Percentiles rank a stretch among this genome's conserved stretches.
Conservation (phyloP, 2,113 vertebrate genomes). For the Picathartes gymnocephalus region DNA sequence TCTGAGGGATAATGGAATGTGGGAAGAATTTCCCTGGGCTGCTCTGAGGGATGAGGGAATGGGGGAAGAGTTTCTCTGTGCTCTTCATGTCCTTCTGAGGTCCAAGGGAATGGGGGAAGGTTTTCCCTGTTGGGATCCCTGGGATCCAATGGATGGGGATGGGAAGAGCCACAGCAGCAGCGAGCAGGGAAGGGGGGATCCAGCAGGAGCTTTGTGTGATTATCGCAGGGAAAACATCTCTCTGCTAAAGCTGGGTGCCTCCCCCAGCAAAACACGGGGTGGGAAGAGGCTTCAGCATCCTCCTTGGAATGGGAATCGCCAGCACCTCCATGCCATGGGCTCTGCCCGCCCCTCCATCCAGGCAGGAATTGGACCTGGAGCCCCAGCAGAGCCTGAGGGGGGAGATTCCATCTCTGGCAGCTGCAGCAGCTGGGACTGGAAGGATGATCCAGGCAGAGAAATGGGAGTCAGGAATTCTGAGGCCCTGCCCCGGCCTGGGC, state of each 20-base stretch:
- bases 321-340: accelerated
- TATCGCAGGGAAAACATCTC: not conserved
- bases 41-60: not conserved
- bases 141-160: not conserved
- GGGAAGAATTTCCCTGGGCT: too few relatives aligned
- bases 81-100: too few relatives aligned
- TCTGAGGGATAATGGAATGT: not conserved
- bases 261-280: not conserved
- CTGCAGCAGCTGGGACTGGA: accelerated
- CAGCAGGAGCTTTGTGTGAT: not conserved
- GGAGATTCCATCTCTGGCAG: accelerated
- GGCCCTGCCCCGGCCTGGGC: not conserved
- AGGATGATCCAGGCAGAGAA: not conserved
- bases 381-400: not conserved
- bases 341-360: not conserved
- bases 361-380: not conserved
- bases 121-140: not conserved
- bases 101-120: not conserved
- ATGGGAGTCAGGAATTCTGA: not conserved
- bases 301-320: not conserved
- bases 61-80: not conserved
- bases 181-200: not conserved
- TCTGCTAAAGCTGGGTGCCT: not conserved
- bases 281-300: not conserved
- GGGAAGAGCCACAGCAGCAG: not conserved